Evolutionary conservation across 2,888 invertebrate species (phyloP), one percentile per base, ranked within the genome.

Genomic region (Eumacrocentrus americanus): DNA sequence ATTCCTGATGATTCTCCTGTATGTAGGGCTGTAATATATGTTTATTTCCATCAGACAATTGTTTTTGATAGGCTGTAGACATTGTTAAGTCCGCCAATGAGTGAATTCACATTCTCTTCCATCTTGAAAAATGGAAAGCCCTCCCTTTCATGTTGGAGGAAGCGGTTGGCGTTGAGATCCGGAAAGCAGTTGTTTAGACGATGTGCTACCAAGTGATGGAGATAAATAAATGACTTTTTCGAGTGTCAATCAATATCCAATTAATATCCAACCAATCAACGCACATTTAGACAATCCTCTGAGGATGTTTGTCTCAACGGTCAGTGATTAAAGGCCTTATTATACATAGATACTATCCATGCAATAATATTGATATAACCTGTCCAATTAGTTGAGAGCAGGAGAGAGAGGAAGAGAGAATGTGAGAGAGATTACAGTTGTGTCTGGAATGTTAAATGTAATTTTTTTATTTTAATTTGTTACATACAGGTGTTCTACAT

Each of bases 341-440:
- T 29, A 29, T 6, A 4, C 29, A 9, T 29, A 29, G 9, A 29
- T 29, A 6, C 29, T 9, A 29, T 29, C 29, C 5, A 29, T 29
- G 29, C 23, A 23, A 46, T 25, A 46, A 46, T 46, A 46, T 46
- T 46, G 46, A 46, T 46, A 46, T 46, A 46, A 46, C 46, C 46
- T 46, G 46, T 25, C 23, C n/a, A n/a, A n/a, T n/a, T n/a, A n/a
- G n/a, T n/a, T n/a, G n/a, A n/a, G n/a, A n/a, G n/a, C n/a, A n/a
- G n/a, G n/a, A n/a, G n/a, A n/a, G n/a, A n/a, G n/a, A n/a, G n/a
- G n/a, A n/a, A n/a, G n/a, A n/a, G n/a, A n/a, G n/a, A n/a, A n/a
- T n/a, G 42, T 35, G 3, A 12, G 3, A 40, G 7, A 11, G 25
- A n/a, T 46, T 3, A 25, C 7, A 3, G n/a, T n/a, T n/a, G n/a